Base-by-base conservation (phyloP, 2,113 vertebrate species). In the Misgurnus anguillicaudatus region DNA sequence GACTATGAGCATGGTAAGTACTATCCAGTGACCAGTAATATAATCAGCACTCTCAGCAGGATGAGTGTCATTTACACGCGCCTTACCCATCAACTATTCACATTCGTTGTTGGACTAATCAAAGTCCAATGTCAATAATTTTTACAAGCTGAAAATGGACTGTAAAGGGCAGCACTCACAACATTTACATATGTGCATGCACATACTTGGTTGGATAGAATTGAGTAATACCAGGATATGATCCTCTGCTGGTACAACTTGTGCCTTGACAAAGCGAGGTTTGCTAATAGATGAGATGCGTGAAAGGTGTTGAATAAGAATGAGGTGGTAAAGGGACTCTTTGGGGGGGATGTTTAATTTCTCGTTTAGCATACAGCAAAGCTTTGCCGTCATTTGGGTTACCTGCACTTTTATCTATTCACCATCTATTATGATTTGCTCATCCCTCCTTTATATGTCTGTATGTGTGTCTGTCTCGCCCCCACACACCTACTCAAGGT, bases 11-110 rank as follows among this genome's bases (percentile, higher is more conserved):
- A 55, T 41, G 47, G 10, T 45, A 63, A 58, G 66, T 13, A 38
- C 58, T 81, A 58, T 79, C 66, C 68, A 41, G 14, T 39, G 74
- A 71, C 74, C 67, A 53, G 9, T 65, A 55, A 58, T 48, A 13
- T 38, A 71, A 65, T 65, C n/a, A 31, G 51, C 65, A 21, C 60
- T n/a, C 16, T 71, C 19, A 38, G 19, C 53, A 53, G 77, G 19
- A 17, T 69, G 10, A 17, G 48, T 65, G 74, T 71, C 16, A 2
- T 4, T 5, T 24, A 64, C 47, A 19, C 19, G 24, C 14, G 21
- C 45, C 19, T 45, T 3, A 6, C 11, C 36, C 4, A 41, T 36
- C 0, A n/a, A 71, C 42, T 1, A 10, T 21, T 67, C 11, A n/a
- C 17, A 1, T 31, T 62, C 10, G 17, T 51, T n/a, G 19, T 53